Evolutionary conservation across 2,797 vertebrate genomes (phyloP), one percentile per base, ranked within the genome.

Genomic region (Anomalospiza imberbis): DNA sequence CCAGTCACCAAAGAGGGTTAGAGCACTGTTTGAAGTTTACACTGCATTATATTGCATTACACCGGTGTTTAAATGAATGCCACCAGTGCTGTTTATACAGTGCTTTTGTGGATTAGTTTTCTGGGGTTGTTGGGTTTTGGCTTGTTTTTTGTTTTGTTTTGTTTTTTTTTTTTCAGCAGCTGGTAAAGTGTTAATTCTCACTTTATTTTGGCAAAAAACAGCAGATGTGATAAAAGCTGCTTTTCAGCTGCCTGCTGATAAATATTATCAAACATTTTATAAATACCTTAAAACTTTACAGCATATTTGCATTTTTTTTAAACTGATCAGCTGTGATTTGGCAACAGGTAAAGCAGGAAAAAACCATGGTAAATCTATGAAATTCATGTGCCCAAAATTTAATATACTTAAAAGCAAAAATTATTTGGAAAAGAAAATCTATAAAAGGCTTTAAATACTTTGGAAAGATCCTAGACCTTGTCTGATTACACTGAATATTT

Each of bases 91-190:
- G 8, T 38, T 80, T 28, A 79, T 60, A 47, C 8, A 60, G 11
- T n/a, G 26, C 0, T 81, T 80, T 40, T 42, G 29, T 31, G 28
- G 12, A 17, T 28, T 51, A 36, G 13, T 48, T 48, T 67, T 45
- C 25, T 15, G 15, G 1, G 2, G 0, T 28, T 31, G 1, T 15
- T n/a, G 28, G 28, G 5, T 8, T 65, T 66, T 38, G n/a, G 3
- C 13, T 45, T 45, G 13, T 3, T 16, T 26, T 26, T 26, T 10
- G 15, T 0, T 38, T 14, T 14, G 13, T 9, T 28, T 66, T 29
- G 62, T 70, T 38, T 31, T 24, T 3, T 32, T 3, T 75, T 60
- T 70, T 76, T 67, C 22, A 51, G 6, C 7, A 84, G 13, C 0
- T n/a, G 65, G 12, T 42, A 57, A 84, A 75, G 74, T 45, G 7